phyloP scores from a whole-genome alignment of 2,888 invertebrate genomes.

The Agriopis marginaria region DNA sequence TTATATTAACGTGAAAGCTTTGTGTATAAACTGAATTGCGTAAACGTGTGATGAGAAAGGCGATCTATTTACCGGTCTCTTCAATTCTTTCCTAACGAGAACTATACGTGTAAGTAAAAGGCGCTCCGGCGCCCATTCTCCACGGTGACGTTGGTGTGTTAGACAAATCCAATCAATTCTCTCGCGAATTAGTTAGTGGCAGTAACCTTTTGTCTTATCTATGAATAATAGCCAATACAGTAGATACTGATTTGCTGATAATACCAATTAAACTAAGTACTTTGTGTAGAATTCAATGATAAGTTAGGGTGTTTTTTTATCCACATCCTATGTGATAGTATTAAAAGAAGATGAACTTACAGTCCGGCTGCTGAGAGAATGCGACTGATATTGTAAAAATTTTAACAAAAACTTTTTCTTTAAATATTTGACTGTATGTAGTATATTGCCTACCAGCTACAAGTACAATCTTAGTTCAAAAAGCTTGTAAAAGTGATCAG shows the following conservation, averaged over 20 bases:
- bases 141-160: constrained; percentile 63
- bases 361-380: too few relatives aligned
- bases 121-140: constrained; percentile 45
- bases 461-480: too few relatives aligned
- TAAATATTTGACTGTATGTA: too few relatives aligned
- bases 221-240: constrained; percentile 16
- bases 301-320: background rate
- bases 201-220: constrained; percentile 20
- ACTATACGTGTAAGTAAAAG: constrained; percentile 16
- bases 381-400: too few relatives aligned
- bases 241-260: constrained; percentile 16
- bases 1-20: constrained; percentile 1
- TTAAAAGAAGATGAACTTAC: too few relatives aligned
- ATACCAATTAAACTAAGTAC: background rate
- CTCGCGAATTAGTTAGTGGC: background rate
- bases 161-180: constrained; percentile 43
- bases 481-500: too few relatives aligned
- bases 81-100: constrained; percentile 8
- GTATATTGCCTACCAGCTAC: too few relatives aligned
- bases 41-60: constrained; percentile 24
- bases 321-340: background rate
- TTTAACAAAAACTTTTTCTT: too few relatives aligned
- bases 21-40: constrained; percentile 11
- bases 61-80: background rate
- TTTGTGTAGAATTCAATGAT: background rate